Evolutionary conservation across 2,113 vertebrate species (phyloP).

Genomic region (Mus musculus): DNA sequence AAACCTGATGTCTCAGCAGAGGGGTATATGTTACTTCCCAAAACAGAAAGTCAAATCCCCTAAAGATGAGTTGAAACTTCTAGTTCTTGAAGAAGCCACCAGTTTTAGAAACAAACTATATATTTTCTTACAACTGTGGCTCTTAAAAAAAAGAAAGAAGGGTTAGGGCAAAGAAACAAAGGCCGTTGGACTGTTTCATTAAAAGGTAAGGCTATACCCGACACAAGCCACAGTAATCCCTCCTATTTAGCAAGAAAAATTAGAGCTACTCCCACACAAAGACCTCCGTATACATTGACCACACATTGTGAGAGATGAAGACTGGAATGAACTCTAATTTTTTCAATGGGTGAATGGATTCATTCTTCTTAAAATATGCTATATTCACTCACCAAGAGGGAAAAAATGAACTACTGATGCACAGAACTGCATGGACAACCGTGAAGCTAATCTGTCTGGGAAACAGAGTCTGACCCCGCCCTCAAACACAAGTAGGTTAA

Average conservation of each 20-base stretch:
- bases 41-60: not conserved
- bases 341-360: not conserved
- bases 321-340: not conserved
- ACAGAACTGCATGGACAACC: not conserved
- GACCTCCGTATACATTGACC: not conserved
- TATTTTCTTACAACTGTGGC: not conserved
- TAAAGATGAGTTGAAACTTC: not conserved
- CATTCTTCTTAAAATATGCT: too few species aligned
- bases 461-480: not conserved
- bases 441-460: not conserved
- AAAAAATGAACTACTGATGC: not conserved
- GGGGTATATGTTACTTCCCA: not conserved
- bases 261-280: not conserved
- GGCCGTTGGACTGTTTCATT: not conserved
- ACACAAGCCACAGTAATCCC: not conserved
- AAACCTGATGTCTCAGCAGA: not conserved
- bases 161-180: not conserved
- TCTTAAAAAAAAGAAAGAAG: not conserved
- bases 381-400: not conserved
- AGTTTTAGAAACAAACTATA: not conserved
- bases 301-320: not conserved
- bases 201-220: not conserved
- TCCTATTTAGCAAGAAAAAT: not conserved
- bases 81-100: not conserved
- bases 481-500: not conserved